Evolutionary conservation across 2,888 invertebrate genomes (phyloP).

Genomic region (Liopterus haemorrhoidalis): DNA sequence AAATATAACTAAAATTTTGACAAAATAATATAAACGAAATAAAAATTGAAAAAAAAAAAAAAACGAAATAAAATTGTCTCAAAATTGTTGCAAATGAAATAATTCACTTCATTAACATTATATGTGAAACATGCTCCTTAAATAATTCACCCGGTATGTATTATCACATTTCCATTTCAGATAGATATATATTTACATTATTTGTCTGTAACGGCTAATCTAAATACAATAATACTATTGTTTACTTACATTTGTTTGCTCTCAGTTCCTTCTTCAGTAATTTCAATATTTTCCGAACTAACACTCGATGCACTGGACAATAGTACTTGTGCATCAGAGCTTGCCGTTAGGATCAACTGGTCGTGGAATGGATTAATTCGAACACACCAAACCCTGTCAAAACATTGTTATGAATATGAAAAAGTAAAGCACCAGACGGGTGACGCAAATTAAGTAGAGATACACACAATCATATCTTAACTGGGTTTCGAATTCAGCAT

Average conservation of each 20-base stretch:
- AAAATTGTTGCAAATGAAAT: not conserved
- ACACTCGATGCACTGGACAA: constrained; percentile 82
- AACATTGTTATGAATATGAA: constrained; percentile 12
- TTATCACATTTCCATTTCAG: no score
- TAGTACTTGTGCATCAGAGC: constrained; percentile 89
- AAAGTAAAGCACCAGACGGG: not conserved
- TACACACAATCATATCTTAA: no score
- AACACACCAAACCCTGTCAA: constrained; percentile 81
- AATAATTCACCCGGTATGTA: no score
- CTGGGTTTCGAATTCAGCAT: constrained; percentile 5
- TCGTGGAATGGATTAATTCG: constrained; percentile 96
- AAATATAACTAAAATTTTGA: not conserved
- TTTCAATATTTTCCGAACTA: constrained; percentile 69
- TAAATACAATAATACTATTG: no score
- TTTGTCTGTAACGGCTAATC: no score
- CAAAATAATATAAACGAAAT: constrained; percentile 4
- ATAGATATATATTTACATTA: no score
- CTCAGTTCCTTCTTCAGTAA: constrained; percentile 47
- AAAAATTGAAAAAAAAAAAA: constrained; percentile 7
- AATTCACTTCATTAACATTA: not conserved
- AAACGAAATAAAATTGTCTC: not conserved
- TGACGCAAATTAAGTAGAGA: not conserved
- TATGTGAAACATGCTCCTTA: not conserved
- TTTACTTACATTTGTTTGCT: constrained; percentile 48
- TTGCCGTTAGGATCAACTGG: constrained; percentile 86